Conservation (phyloP, 2,797 vertebrate genomes). For the Tiaroga cobitis region DNA sequence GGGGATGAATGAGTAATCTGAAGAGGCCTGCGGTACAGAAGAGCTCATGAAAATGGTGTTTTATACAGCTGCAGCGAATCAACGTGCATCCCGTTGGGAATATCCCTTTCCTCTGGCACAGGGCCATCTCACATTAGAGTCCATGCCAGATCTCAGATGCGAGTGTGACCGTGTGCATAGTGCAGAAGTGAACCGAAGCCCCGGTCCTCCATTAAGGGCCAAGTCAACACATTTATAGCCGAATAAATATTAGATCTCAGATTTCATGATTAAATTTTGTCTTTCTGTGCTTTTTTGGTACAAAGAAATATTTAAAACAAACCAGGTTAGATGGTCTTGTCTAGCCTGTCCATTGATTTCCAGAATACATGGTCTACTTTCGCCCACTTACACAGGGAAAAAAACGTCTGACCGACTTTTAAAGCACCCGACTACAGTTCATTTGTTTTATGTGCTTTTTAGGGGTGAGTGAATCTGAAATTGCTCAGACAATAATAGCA, state of each 20-base stretch:
- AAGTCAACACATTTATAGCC: conserved; percentile 28
- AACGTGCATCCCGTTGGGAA: conserved; percentile 23
- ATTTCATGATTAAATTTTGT: conserved; percentile 20
- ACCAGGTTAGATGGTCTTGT: not conserved
- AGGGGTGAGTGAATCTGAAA: not conserved
- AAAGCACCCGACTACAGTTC: not conserved
- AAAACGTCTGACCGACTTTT: not conserved
- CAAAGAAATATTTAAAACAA: not conserved
- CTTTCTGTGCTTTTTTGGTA: conserved; percentile 14
- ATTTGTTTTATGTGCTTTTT: conserved; percentile 7
- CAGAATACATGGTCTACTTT: not conserved
- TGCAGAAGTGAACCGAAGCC: conserved; percentile 18
- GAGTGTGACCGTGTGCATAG: conserved; percentile 17
- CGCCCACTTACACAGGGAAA: not conserved
- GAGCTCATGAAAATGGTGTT: conserved; percentile 37
- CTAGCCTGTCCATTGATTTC: conserved; percentile 3
- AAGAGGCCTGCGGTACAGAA: conserved; percentile 28
- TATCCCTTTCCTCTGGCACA: conserved; percentile 13
- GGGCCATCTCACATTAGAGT: conserved; percentile 40
- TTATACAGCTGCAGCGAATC: conserved; percentile 15
- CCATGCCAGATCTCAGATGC: conserved; percentile 31
- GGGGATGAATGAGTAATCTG: conserved; percentile 39
- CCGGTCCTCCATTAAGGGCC: conserved; percentile 7
- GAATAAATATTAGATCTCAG: conserved; percentile 30
- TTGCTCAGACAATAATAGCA: not conserved